Percentiles rank a stretch among this genome's conserved stretches.
Evolutionary conservation across 1,140 invertebrate species (phyloP).

Genomic region (Drosophila biarmipes): DNA sequence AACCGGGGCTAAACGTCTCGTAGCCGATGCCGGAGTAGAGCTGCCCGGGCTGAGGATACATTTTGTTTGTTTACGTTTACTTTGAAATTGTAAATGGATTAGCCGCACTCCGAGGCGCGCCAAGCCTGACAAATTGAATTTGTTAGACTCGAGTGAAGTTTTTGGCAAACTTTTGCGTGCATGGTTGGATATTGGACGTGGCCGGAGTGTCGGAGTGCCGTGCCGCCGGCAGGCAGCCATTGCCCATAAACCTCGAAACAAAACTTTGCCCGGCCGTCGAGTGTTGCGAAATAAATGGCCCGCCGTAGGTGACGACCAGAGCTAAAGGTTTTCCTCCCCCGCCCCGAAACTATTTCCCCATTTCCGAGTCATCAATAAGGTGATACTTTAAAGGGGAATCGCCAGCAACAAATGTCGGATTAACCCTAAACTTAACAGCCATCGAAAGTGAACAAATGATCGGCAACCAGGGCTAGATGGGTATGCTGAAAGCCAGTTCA

Average conservation of each 20-base stretch:
- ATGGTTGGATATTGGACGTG: constrained; percentile 73
- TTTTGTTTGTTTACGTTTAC: constrained; percentile 82
- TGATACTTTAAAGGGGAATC: constrained; percentile 17
- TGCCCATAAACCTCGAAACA: constrained; percentile 53
- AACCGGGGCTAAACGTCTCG: constrained; percentile 41
- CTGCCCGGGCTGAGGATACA: constrained; percentile 51
- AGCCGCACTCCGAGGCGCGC: constrained; percentile 61
- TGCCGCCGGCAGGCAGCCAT: constrained; percentile 41
- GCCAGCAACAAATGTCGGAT: constrained; percentile 30
- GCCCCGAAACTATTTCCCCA: constrained; percentile 14
- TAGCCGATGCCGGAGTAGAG: not conserved
- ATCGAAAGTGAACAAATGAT: constrained; percentile 33
- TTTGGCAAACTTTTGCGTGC: constrained; percentile 75
- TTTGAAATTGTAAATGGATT: constrained; percentile 82
- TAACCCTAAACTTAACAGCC: constrained; percentile 22
- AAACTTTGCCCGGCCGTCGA: constrained; percentile 51
- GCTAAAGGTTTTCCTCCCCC: constrained; percentile 30
- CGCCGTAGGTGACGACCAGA: constrained; percentile 48
- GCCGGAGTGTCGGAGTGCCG: constrained; percentile 27
- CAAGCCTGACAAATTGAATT: constrained; percentile 81
- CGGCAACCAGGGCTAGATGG: not conserved
- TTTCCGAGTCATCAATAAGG: constrained; percentile 35
- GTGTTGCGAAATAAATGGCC: constrained; percentile 78
- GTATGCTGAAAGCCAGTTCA: not conserved
- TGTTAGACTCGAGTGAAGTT: constrained; percentile 76